Conservation (phyloP, 1,140 invertebrate species). For the Caligus rogercresseyi region DNA sequence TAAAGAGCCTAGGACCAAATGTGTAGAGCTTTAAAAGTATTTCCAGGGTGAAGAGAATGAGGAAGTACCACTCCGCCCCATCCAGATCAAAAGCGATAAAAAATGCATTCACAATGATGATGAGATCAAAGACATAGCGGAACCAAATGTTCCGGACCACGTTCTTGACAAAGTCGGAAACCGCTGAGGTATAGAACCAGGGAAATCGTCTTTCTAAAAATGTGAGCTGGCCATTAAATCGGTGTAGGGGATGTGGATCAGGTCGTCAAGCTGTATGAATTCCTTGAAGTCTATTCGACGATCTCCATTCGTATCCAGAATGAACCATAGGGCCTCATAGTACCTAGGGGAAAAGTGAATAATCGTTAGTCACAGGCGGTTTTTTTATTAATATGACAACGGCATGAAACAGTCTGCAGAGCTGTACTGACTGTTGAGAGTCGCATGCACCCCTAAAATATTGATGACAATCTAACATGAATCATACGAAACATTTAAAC, state of each 20-base stretch:
- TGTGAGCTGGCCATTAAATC: conserved; percentile 23
- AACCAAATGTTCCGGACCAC: conserved; percentile 34
- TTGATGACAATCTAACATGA: no score
- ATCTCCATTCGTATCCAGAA: background rate
- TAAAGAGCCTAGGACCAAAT: conserved; percentile 31
- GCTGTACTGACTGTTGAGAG: no score
- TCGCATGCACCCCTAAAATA: no score
- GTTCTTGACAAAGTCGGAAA: conserved; percentile 28
- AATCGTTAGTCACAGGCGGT: no score
- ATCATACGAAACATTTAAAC: no score
- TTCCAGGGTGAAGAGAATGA: conserved; percentile 33
- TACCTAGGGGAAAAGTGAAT: no score
- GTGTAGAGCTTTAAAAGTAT: conserved; percentile 35
- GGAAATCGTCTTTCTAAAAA: conserved; percentile 23
- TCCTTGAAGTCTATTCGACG: conserved; percentile 26
- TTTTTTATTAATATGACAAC: no score
- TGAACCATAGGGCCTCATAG: background rate
- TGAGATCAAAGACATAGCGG: conserved; percentile 33
- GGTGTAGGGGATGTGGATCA: conserved; percentile 28
- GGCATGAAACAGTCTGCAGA: no score
- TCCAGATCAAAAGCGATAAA: conserved; percentile 34
- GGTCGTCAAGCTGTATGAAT: conserved; percentile 33
- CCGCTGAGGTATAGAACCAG: conserved; percentile 28
- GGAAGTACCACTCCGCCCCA: conserved; percentile 34
- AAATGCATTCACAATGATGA: conserved; percentile 36